Percentiles rank a stretch among this genome's conserved stretches.
These are phyloP conservation scores for Tenualosa ilisha DNA, from an alignment of 2,797 vertebrate genomes.

Conservation along the genomic window DNA sequence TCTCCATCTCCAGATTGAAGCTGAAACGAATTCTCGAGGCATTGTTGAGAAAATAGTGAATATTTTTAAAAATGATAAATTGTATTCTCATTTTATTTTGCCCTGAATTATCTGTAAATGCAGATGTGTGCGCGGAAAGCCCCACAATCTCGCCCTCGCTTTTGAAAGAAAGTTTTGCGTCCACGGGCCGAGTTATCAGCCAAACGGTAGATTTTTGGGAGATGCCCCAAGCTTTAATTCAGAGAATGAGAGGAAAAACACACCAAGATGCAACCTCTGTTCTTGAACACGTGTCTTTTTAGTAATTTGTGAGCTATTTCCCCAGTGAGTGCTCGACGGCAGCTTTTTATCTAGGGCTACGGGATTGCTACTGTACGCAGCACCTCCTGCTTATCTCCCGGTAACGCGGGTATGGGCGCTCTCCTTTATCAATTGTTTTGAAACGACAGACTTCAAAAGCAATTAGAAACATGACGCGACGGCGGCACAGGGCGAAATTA, in stretches of 20 bases:
- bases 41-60: conserved; percentile 8
- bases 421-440: conserved; percentile 68
- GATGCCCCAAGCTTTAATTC: conserved; percentile 37
- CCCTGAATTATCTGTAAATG: conserved; percentile 20
- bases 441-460: conserved; percentile 70
- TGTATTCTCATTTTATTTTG: conserved; percentile 15
- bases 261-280: conserved; percentile 19
- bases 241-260: conserved; percentile 23
- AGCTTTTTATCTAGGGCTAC: conserved; percentile 64
- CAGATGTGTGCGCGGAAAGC: not conserved
- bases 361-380: conserved; percentile 46
- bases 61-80: conserved; percentile 5
- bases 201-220: conserved; percentile 37
- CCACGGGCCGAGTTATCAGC: conserved; percentile 36
- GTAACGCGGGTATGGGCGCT: conserved; percentile 53
- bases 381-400: conserved; percentile 55
- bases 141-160: not conserved
- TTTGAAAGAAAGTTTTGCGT: conserved; percentile 8
- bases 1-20: conserved; percentile 14
- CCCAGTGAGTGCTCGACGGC: conserved; percentile 45
- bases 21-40: not conserved
- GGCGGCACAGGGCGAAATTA: conserved; percentile 50
- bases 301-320: conserved; percentile 43
- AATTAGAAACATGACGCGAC: conserved; percentile 60
- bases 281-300: conserved; percentile 32